Percentiles rank a stretch among this genome's conserved stretches.
Evolutionary conservation across 1,140 invertebrate species (phyloP).

Genomic region (Pararge aegeria): DNA sequence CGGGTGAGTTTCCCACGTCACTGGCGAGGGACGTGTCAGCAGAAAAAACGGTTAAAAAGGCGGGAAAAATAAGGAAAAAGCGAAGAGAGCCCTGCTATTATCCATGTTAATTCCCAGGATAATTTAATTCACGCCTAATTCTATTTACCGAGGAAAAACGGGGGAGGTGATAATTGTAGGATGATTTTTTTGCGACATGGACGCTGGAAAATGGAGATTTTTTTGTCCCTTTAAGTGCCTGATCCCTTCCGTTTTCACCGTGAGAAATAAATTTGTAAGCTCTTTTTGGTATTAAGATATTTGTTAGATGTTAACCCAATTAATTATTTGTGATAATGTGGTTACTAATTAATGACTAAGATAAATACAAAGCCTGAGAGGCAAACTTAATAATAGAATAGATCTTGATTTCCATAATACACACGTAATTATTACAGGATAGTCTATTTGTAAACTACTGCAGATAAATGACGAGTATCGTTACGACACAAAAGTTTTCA

Average conservation of each 20-base stretch:
- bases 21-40: constrained; percentile 45
- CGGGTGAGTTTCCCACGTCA: constrained; percentile 55
- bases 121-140: constrained; percentile 78
- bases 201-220: constrained; percentile 42
- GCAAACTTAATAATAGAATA: too few relatives aligned
- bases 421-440: too few relatives aligned
- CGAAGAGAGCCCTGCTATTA: constrained; percentile 57
- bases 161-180: constrained; percentile 71
- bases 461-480: too few relatives aligned
- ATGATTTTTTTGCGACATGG: constrained; percentile 58
- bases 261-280: constrained; percentile 29
- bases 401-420: too few relatives aligned
- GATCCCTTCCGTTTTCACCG: constrained; percentile 28
- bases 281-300: too few relatives aligned
- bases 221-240: constrained; percentile 26
- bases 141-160: constrained; percentile 72
- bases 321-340: too few relatives aligned
- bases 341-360: too few relatives aligned
- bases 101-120: constrained; percentile 75
- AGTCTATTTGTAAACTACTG: too few relatives aligned
- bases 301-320: too few relatives aligned
- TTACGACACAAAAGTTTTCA: too few relatives aligned
- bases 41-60: constrained; percentile 55
- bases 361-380: too few relatives aligned
- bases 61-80: constrained; percentile 64